Base-by-base conservation (phyloP, 2,797 vertebrate genomes). In the Sebastes diploproa region DNA sequence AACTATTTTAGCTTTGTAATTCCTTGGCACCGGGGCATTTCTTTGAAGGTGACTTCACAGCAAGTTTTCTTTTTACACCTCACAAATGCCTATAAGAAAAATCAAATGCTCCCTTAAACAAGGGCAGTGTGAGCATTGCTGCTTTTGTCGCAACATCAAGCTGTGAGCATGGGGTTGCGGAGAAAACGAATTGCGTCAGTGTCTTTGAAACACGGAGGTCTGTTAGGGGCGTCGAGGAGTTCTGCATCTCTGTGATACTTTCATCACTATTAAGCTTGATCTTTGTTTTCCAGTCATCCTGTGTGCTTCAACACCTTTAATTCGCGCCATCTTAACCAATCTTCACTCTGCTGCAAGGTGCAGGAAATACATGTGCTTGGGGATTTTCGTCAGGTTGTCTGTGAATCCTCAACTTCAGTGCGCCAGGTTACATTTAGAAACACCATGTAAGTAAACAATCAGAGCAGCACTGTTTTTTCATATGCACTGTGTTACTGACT, bases 1-100 rank as follows among this genome's bases (percentile, higher is more conserved):
- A 96, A 94, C 94, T 92, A 95, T 95, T 96, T 94, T 91, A 91
- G 94, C 90, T 90, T 92, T 92, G 94, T 96, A 96, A 96, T 96
- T 94, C 90, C 81, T 80, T 90, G 90, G 91, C 91, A 88, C 86
- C 52, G 77, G 93, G 93, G 91, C 92, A 89, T 93, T 92, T 93
- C 93, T 95, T 94, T 95, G 94, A 96, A 96, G 95, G 95, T 96
- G 95, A 96, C 95, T 95, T 96, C 91, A 92, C 92, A 91, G 84
- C 86, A 89, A 92, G 90, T 94, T 94, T 91, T 90, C 85, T 91
- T 90, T 93, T 88, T 86, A 84, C 86, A 79, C 88, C 82, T 89
- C 82, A 63, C 82, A 91, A 91, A 94, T 83, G 85, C 85, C 81
- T 90, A 89, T 92, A 90, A 87, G 80, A 91, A 87, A 90, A 90